Conservation (phyloP, 1,140 invertebrate genomes). For the Drosophila nebulosa region DNA sequence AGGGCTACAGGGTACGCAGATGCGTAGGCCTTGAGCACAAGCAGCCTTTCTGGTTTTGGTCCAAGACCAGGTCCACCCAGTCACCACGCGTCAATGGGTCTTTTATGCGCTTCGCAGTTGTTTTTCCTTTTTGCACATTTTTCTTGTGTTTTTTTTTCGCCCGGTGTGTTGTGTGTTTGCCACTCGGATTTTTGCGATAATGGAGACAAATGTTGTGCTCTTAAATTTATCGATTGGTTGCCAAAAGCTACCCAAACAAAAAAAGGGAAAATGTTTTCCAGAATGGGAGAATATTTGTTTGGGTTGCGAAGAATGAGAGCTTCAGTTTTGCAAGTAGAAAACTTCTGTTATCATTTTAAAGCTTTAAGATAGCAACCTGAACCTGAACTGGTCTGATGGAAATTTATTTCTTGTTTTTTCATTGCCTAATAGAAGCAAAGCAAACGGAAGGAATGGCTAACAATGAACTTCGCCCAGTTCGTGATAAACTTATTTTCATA, state of each 20-base stretch:
- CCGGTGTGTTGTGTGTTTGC: conserved; percentile 43
- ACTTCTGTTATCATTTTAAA: background rate
- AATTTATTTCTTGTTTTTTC: conserved; percentile 64
- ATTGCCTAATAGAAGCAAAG: conserved; percentile 57
- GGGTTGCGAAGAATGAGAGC: conserved; percentile 23
- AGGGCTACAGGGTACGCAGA: background rate
- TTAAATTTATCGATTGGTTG: conserved; percentile 75
- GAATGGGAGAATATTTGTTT: conserved; percentile 60
- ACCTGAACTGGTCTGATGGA: conserved; percentile 56
- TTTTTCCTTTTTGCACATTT: conserved; percentile 35
- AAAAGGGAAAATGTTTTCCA: conserved; percentile 41
- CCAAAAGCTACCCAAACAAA: conserved; percentile 38
- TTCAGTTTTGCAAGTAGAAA: background rate
- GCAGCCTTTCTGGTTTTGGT: background rate
- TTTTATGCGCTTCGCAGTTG: conserved; percentile 72
- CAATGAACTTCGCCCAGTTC: conserved; percentile 42
- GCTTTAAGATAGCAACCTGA: conserved; percentile 35
- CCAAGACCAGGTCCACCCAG: conserved; percentile 23
- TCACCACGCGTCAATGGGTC: conserved; percentile 68
- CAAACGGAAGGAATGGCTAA: conserved; percentile 24
- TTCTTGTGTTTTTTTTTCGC: conserved; percentile 36
- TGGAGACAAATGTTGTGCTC: conserved; percentile 77
- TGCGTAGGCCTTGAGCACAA: background rate
- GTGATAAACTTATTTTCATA: conserved; percentile 42
- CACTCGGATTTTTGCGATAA: conserved; percentile 73